A percentile compares a stretch with the other conserved stretches of the same genome.
Evolutionary conservation across 2,888 invertebrate genomes (phyloP).

Genomic region (Hypomecis atomaria): DNA sequence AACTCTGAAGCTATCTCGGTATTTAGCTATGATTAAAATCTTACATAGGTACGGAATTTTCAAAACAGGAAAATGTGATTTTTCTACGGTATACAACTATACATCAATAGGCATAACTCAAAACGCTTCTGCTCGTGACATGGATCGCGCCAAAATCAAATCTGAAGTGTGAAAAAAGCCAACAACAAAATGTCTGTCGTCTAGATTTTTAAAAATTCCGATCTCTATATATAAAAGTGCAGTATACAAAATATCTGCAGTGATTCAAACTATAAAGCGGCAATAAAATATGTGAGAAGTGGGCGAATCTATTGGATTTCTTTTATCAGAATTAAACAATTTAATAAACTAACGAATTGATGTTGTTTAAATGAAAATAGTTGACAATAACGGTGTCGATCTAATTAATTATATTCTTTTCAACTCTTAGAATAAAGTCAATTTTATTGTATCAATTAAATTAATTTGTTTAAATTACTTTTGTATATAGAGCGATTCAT

Average conservation of each 20-base stretch:
- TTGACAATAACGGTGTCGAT: background rate
- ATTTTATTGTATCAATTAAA: no score
- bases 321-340: background rate
- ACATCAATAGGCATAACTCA: background rate
- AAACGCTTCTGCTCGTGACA: conserved; percentile 36
- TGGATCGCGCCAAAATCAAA: conserved; percentile 21
- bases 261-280: background rate
- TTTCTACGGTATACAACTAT: background rate
- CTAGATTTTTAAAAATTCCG: background rate
- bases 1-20: background rate
- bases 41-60: no score
- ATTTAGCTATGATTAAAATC: no score
- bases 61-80: no score
- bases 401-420: no score
- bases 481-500: no score
- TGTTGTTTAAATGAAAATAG: background rate
- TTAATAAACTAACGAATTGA: background rate
- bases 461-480: no score
- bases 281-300: background rate
- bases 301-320: background rate
- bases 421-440: no score
- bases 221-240: background rate
- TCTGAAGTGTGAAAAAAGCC: conserved; percentile 19
- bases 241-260: background rate
- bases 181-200: background rate